Evolutionary conservation across 2,113 vertebrate species (phyloP), one percentile per base, ranked within the genome.

Genomic region (Ctenomys sociabilis): DNA sequence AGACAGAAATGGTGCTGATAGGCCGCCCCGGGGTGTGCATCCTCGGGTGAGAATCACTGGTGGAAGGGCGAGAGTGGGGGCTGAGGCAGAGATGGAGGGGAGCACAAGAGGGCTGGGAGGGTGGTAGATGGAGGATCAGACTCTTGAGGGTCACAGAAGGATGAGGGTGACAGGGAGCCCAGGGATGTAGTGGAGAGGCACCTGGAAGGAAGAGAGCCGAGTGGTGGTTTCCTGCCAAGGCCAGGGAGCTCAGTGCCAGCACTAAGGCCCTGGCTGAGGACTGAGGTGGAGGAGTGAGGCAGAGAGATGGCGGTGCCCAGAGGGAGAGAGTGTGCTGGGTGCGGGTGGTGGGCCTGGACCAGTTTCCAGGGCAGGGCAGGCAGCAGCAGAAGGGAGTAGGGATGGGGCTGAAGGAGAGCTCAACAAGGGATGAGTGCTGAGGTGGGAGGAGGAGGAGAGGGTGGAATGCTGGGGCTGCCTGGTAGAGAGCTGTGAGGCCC

Each of bases 261-360:
- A 21, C 66, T 35, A 28, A 24, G 17, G 19, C 11, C 35, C 40
- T 75, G 54, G 68, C 32, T 85, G 81, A 75, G 40, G 54, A 85
- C 32, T 49, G 13, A 72, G n/a, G 40, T 84, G 49, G 72, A 70
- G 52, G 16, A 72, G 6, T 2, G 92, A 49, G 32, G 75, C 43
- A 40, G 57, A 85, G 28, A 43, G 49, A 49, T 37, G 54, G 37
- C 11, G 9, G 26, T 19, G 28, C 16, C 16, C 43, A 52, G 82
- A 16, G 26, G 32, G 30, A 35, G 59, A 3, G 5, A 8, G 24
- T 5, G 26, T 1, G 0, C 11, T n/a, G 75, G 75, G 40, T 1
- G 5, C 75, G 22, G 21, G 19, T 19, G 4, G 26, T 52, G 43
- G 35, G 64, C 1, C 4, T 30, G 11, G 75, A 4, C 30, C 4